These are phyloP conservation scores for Coilia nasus DNA, from an alignment of 2,797 vertebrate genomes.

Conservation along the genomic window DNA sequence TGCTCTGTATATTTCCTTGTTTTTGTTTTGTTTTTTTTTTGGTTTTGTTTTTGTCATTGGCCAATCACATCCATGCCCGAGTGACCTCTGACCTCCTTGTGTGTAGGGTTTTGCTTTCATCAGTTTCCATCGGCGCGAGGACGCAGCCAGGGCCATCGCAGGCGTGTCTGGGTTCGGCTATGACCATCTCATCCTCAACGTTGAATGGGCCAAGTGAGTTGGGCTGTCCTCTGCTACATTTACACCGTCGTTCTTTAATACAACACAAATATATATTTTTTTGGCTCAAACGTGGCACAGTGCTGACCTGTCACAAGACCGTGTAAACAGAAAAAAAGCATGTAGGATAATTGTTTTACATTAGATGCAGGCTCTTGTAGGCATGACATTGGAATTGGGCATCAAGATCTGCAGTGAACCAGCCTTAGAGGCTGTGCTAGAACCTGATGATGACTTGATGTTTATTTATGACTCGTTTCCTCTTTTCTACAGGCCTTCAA, in stretches of 20 bases:
- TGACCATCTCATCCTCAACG: slow-evolving; percentile 96
- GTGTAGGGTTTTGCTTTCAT: slow-evolving; percentile 93
- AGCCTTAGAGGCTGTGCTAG: neutral
- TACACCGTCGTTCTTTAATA: too few relatives aligned
- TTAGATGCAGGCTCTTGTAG: too few relatives aligned
- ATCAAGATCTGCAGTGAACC: too few relatives aligned
- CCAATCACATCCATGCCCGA: neutral
- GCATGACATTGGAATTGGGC: too few relatives aligned
- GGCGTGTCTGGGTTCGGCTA: slow-evolving; percentile 96
- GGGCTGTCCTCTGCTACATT: neutral
- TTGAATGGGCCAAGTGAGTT: slow-evolving; percentile 98
- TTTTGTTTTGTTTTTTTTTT: neutral
- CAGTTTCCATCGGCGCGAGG: slow-evolving; percentile 95
- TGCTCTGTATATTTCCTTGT: too few relatives aligned
- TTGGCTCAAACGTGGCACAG: too few relatives aligned
- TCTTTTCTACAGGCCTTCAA: slow-evolving; percentile 74
- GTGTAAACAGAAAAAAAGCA: too few relatives aligned
- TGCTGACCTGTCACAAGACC: too few relatives aligned
- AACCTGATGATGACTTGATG: neutral
- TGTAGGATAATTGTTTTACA: too few relatives aligned
- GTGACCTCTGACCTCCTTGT: neutral
- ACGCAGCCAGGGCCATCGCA: slow-evolving; percentile 89
- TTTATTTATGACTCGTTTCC: slow-evolving; percentile 14
- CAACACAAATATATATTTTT: too few relatives aligned
- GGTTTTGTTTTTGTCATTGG: too few relatives aligned